Percentiles rank a stretch among this genome's conserved stretches.
Conservation (phyloP, 2,113 vertebrate species). For the Perognathus longimembris region DNA sequence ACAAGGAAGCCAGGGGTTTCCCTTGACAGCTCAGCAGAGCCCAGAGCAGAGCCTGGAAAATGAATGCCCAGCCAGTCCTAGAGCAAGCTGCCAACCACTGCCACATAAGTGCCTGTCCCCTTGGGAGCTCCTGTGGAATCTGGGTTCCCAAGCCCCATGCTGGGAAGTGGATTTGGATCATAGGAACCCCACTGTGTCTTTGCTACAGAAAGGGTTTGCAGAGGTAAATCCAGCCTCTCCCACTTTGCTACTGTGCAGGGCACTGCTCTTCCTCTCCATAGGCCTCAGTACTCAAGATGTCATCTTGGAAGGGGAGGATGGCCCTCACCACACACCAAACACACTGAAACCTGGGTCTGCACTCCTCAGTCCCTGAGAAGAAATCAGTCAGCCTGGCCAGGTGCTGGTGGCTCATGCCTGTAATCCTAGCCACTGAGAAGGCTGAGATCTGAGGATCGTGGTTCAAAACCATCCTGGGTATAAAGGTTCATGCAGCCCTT, state of each 20-base stretch:
- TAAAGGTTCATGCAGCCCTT: no score
- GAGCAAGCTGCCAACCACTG: neutral
- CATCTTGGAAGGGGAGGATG: neutral
- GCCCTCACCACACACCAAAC: neutral
- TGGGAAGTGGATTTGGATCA: neutral
- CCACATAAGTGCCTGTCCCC: neutral
- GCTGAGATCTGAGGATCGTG: no score
- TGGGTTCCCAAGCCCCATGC: neutral
- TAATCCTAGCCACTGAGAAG: no score
- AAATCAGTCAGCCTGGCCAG: no score
- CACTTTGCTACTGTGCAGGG: neutral
- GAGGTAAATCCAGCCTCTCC: neutral
- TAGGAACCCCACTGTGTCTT: no score
- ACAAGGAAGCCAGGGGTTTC: neutral
- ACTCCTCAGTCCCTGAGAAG: neutral
- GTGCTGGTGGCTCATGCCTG: no score
- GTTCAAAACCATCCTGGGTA: no score
- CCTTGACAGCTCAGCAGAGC: neutral
- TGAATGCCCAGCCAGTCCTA: neutral
- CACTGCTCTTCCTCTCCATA: no score
- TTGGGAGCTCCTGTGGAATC: neutral
- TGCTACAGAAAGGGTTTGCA: neutral
- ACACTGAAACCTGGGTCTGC: neutral
- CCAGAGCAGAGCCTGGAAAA: rapidly evolving
- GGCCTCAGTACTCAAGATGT: neutral